Conservation (phyloP, 1,140 invertebrate species). For the Anastrepha obliqua region DNA sequence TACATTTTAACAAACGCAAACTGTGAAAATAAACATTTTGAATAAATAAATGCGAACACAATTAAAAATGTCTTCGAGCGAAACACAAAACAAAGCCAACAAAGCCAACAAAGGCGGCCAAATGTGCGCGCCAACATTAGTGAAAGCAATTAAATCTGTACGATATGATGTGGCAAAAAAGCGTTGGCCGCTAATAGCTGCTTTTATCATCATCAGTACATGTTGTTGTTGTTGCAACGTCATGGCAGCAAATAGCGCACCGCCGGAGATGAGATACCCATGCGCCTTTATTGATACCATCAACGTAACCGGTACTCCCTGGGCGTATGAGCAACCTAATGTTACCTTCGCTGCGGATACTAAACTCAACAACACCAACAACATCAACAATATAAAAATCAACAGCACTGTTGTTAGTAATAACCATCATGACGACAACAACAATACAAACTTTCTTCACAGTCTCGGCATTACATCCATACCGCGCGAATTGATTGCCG, state of each 20-base stretch:
- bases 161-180: not conserved
- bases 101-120: not conserved
- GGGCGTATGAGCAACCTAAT: conserved; percentile 38
- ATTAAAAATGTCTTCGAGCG: conserved; percentile 4
- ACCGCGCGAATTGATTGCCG: conserved; percentile 64
- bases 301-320: conserved; percentile 64
- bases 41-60: not conserved
- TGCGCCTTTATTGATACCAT: conserved; percentile 71
- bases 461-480: conserved; percentile 50
- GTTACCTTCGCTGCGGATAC: not conserved
- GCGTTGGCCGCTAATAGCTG: not conserved
- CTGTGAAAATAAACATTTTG: conserved; percentile 34
- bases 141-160: conserved; percentile 32
- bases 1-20: conserved; percentile 5
- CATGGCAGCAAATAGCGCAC: not conserved
- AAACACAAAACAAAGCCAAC: not conserved
- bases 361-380: conserved; percentile 53
- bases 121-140: conserved; percentile 45
- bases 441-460: not conserved
- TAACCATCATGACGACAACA: not conserved
- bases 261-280: conserved; percentile 64
- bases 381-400: not conserved
- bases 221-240: conserved; percentile 3
- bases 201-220: not conserved
- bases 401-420: too few relatives aligned